phyloP scores from a whole-genome alignment of 1,140 invertebrate genomes.

The Drosophila truncata region DNA sequence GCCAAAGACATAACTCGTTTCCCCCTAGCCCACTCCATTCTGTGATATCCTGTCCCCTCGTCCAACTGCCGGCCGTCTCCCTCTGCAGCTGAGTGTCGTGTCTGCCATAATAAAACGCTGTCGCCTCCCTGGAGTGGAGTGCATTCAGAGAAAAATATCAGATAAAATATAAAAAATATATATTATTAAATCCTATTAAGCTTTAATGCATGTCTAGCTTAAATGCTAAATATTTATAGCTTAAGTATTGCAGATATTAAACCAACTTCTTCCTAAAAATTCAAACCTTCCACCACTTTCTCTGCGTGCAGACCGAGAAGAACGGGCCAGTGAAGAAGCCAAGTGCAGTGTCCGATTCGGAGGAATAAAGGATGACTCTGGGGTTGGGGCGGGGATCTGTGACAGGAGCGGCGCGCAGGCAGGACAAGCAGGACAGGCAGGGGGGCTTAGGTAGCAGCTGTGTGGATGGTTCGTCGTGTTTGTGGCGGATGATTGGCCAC shows the following conservation, averaged over 20 bases:
- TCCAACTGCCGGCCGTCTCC: slow-evolving; percentile 23
- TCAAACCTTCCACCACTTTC: not conserved
- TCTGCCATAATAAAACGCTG: slow-evolving; percentile 75
- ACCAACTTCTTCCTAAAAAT: not conserved
- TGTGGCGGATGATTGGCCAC: slow-evolving; percentile 79
- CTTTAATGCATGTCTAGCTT: too few species aligned
- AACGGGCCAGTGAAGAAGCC: slow-evolving; percentile 38
- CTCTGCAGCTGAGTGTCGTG: slow-evolving; percentile 58
- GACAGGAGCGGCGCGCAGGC: slow-evolving; percentile 20
- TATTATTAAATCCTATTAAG: too few species aligned
- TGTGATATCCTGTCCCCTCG: not conserved
- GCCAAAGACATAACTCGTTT: slow-evolving; percentile 74
- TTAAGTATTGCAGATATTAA: too few species aligned
- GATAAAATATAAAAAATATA: not conserved
- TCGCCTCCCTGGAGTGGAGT: slow-evolving; percentile 49
- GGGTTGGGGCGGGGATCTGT: not conserved
- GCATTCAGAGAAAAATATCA: slow-evolving; percentile 8
- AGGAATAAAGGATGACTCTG: slow-evolving; percentile 29
- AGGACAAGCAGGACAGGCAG: not conserved
- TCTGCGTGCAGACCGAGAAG: slow-evolving; percentile 22
- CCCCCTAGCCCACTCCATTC: slow-evolving; percentile 1
- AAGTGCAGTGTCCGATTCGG: slow-evolving; percentile 48
- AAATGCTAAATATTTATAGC: too few species aligned
- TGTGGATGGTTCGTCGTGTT: slow-evolving; percentile 49
- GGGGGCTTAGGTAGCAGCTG: slow-evolving; percentile 57